Base-by-base conservation (phyloP, 1,140 invertebrate genomes). In the Drosophila willistoni region DNA sequence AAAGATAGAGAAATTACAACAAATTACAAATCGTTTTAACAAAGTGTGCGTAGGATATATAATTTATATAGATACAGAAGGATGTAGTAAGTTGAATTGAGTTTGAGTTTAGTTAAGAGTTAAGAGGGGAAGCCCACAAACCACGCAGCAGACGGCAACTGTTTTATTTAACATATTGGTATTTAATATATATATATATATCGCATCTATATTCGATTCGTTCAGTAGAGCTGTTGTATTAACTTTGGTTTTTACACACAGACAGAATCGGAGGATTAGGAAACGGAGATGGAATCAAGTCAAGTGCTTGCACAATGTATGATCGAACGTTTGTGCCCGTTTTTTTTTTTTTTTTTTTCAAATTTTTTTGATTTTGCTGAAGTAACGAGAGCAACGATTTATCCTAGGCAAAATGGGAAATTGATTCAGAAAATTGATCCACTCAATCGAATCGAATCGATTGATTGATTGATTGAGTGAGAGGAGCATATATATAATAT, bases 81-180 rank as follows among this genome's bases (percentile, higher is more conserved):
- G 44, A 29, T 36, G 41, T 66, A 42, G 41, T 66, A 42, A 55
- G 56, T 55, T 42, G 63, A 63, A 25, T 25, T 22, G 36, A 39
- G 3, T 13, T 44, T 73, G 62, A 59, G 63, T 73, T 68, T 64
- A 77, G 63, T 67, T 64, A 71, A 69, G 73, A 64, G 72, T 65
- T 66, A 62, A 74, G 61, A 74, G 71, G 34, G 54, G 73, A 74
- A 82, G 81, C 81, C 83, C 90, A 87, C 82, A 90, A 91, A 89
- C 83, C 83, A 91, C 77, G 80, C 74, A 73, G 77, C 74, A 81
- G 78, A 73, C 81, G 73, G 78, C 72, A 90, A 90, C 79, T 81
- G 68, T 85, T 89, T 29, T 69, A 68, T 77, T 84, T 87, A 91
- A 91, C 89, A 91, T 84, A 90, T 77, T 78, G 77, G 87, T 91